Evolutionary conservation across 2,797 vertebrate species (phyloP).

Genomic region (Melanogrammus aeglefinus): DNA sequence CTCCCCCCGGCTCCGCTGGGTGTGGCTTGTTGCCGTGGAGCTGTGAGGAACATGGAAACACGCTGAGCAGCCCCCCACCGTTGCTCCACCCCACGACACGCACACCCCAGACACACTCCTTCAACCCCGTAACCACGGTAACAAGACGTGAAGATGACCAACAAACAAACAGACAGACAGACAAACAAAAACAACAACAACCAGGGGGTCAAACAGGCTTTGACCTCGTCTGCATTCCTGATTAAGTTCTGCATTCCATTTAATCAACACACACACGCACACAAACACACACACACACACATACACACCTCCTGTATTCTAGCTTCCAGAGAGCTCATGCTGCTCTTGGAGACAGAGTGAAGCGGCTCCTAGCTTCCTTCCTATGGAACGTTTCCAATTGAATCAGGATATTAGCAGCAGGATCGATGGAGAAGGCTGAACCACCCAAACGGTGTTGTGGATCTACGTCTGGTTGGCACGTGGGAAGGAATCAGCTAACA

Average conservation of each 20-base stretch:
- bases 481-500: neutral
- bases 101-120: slow-evolving; percentile 71
- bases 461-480: neutral
- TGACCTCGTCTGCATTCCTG: neutral
- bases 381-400: neutral
- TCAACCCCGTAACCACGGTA: slow-evolving; percentile 45
- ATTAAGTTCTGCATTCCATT: slow-evolving; percentile 39
- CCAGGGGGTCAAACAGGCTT: slow-evolving; percentile 46
- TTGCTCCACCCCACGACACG: slow-evolving; percentile 70
- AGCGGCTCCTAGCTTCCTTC: neutral
- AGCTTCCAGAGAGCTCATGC: slow-evolving; percentile 31
- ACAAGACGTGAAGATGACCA: slow-evolving; percentile 52
- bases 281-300: neutral
- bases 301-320: slow-evolving; percentile 53
- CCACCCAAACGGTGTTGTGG: neutral
- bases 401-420: neutral
- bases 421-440: neutral
- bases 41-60: slow-evolving; percentile 82
- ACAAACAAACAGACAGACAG: slow-evolving; percentile 20
- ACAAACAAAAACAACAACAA: slow-evolving; percentile 54
- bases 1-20: slow-evolving; percentile 68
- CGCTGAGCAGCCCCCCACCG: slow-evolving; percentile 79
- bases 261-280: slow-evolving; percentile 11
- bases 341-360: neutral
- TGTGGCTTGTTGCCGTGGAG: slow-evolving; percentile 74